Conservation (phyloP, 2,113 vertebrate species). For the Girardinichthys multiradiatus region DNA sequence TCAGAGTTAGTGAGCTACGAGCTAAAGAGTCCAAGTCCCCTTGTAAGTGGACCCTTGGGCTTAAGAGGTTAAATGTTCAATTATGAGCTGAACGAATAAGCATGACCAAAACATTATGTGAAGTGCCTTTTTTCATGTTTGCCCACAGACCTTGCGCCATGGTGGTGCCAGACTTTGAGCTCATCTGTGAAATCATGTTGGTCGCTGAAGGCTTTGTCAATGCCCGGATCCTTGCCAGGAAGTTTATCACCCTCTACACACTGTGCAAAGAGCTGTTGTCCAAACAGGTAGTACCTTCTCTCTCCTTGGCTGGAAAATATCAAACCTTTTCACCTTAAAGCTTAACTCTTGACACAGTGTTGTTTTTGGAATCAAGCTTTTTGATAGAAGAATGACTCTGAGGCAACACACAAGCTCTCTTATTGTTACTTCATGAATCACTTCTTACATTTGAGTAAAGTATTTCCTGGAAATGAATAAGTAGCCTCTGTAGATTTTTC, state of each 20-base stretch:
- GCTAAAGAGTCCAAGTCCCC: too few species aligned
- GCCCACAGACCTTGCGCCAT: slow-evolving; percentile 91
- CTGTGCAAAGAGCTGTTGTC: slow-evolving; percentile 95
- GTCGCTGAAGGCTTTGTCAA: slow-evolving; percentile 94
- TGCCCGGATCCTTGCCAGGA: slow-evolving; percentile 88
- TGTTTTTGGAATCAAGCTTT: slow-evolving; percentile 15
- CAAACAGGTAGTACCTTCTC: slow-evolving; percentile 85
- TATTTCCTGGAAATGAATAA: background rate
- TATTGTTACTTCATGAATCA: background rate
- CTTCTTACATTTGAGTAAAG: background rate
- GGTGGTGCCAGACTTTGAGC: slow-evolving; percentile 97
- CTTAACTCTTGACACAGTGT: slow-evolving; percentile 19
- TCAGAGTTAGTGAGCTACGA: too few species aligned
- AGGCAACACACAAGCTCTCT: slow-evolving; percentile 14
- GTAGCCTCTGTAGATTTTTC: background rate
- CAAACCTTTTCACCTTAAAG: slow-evolving; percentile 18
- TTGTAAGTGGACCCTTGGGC: too few species aligned
- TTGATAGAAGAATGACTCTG: slow-evolving; percentile 32
- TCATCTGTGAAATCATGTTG: slow-evolving; percentile 99
- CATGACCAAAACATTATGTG: background rate
- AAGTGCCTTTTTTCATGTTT: background rate
- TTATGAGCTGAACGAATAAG: background rate
- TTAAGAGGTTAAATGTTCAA: background rate
- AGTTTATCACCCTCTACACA: slow-evolving; percentile 94
- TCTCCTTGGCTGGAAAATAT: background rate